These are phyloP conservation scores for Cryptus armator DNA, from an alignment of 2,888 invertebrate genomes.

Conservation along the genomic window DNA sequence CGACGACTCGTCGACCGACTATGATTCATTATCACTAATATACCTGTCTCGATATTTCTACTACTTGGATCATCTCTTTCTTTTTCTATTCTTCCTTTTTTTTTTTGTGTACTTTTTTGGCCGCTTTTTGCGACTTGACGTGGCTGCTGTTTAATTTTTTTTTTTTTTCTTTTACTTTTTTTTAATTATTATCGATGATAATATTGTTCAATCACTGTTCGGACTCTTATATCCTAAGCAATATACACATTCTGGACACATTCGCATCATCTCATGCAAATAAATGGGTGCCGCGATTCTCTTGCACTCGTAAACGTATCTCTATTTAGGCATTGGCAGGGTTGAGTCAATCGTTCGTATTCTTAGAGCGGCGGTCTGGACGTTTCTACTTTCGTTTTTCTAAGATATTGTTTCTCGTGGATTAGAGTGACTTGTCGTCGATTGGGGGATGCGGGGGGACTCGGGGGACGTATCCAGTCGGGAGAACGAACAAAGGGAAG, in stretches of 20 bases:
- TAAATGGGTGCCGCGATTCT: slow-evolving; percentile 11
- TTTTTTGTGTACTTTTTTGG: slow-evolving; percentile 44
- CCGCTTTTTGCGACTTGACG: slow-evolving; percentile 51
- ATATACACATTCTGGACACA: slow-evolving; percentile 55
- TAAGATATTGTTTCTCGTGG: background rate
- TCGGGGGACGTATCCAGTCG: slow-evolving; percentile 12
- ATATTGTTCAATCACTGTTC: slow-evolving; percentile 63
- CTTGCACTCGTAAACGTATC: slow-evolving; percentile 50
- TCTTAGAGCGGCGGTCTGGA: slow-evolving; percentile 51
- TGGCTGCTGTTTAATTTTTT: slow-evolving; percentile 28
- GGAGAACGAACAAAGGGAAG: slow-evolving; percentile 9
- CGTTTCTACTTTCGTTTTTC: slow-evolving; percentile 35
- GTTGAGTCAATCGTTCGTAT: slow-evolving; percentile 54
- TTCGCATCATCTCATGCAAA: slow-evolving; percentile 34
- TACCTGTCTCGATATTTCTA: slow-evolving; percentile 70
- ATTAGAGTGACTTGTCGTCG: slow-evolving; percentile 14
- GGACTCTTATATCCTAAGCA: slow-evolving; percentile 58
- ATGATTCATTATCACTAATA: slow-evolving; percentile 73
- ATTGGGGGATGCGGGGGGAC: background rate
- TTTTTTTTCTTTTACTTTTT: too few species aligned
- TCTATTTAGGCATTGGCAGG: slow-evolving; percentile 66
- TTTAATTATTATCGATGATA: slow-evolving; percentile 54
- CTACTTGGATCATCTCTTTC: slow-evolving; percentile 50
- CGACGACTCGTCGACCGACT: slow-evolving; percentile 66
- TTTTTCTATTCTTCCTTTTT: slow-evolving; percentile 55